Percentiles rank a stretch among this genome's conserved stretches.
phyloP scores from a whole-genome alignment of 2,797 vertebrate species.

The Cheirogaleus major region DNA sequence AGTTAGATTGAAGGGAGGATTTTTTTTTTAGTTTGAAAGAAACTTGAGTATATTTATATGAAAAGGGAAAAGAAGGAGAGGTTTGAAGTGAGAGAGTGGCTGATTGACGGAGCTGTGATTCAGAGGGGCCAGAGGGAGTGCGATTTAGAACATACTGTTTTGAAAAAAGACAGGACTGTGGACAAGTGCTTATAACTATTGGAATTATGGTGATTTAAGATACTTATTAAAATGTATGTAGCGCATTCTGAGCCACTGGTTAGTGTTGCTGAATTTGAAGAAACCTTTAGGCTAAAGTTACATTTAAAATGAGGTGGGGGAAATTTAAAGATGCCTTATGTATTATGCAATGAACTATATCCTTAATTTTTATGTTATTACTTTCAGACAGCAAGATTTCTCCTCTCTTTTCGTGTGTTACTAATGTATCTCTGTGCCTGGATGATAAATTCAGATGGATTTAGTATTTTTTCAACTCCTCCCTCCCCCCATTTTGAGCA shows the following conservation, averaged over 20 bases:
- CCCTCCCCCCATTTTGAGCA: constrained; percentile 79
- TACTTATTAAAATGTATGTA: constrained; percentile 57
- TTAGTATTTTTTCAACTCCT: constrained; percentile 72
- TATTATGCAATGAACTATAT: constrained; percentile 17
- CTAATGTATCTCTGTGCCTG: constrained; percentile 46
- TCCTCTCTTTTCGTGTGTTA: background rate
- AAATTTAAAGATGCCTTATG: background rate
- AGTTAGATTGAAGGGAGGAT: background rate
- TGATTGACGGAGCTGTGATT: background rate
- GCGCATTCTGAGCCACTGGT: constrained; percentile 72
- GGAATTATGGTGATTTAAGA: constrained; percentile 43
- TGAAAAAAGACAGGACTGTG: background rate
- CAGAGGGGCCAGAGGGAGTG: background rate
- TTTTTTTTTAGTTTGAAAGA: background rate
- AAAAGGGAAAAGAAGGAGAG: background rate
- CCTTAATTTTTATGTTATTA: background rate
- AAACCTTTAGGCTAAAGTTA: constrained; percentile 72
- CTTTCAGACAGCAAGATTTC: background rate
- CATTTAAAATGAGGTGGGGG: constrained; percentile 65
- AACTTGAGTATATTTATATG: background rate
- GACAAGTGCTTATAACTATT: background rate
- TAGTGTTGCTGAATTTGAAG: constrained; percentile 77
- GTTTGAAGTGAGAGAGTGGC: background rate
- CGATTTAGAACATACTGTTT: background rate
- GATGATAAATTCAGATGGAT: constrained; percentile 37